Evolutionary conservation across 2,888 invertebrate genomes (phyloP), one percentile per base, ranked within the genome.

Genomic region (Ellobium chinense): DNA sequence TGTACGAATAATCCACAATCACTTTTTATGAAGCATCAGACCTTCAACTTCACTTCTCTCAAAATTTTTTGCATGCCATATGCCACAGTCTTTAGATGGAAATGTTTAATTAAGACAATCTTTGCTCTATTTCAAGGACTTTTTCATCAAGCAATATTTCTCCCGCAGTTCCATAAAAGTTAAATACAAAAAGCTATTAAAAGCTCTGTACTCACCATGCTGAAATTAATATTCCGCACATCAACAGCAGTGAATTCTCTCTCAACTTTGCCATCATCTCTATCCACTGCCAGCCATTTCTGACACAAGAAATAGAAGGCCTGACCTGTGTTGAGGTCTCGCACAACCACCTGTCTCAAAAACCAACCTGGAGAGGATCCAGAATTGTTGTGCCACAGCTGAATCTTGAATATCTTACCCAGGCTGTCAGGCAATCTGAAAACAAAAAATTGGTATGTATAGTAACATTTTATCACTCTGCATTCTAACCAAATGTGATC

Each of bases 381-480:
- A 62, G 86, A 88, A 83, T 93, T 93, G 87, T 93, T 92, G 83
- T 93, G 93, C 93, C 93, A 93, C 27, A 93, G 80, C 83, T 93
- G 93, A 14, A 93, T 89, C 82, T 93, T 93, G 87, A 89, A 89
- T 2, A 93, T 88, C 14, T 87, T 87, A 24, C 93, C 93, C 63
- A 93, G 88, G 85, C 88, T 91, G 78, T 92, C 90, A 27, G 91
- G 90, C 39, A 92, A 84, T 31, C 93, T 93, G 85, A 18, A 72
- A 31, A 56, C 39, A 63, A 66, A 63, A 1, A 37, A 36, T 14
- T 27, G 7, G n/a, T 46, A 12, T 46, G 46, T 46, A 46, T 46
- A 46, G 18, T 18, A 46, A 66, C 7, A 31, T 24, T 31, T n/a
- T n/a, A n/a, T n/a, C n/a, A n/a, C n/a, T n/a, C n/a, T n/a, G n/a